Evolutionary conservation across 2,113 vertebrate genomes (phyloP).

Genomic region (Prinia subflava): DNA sequence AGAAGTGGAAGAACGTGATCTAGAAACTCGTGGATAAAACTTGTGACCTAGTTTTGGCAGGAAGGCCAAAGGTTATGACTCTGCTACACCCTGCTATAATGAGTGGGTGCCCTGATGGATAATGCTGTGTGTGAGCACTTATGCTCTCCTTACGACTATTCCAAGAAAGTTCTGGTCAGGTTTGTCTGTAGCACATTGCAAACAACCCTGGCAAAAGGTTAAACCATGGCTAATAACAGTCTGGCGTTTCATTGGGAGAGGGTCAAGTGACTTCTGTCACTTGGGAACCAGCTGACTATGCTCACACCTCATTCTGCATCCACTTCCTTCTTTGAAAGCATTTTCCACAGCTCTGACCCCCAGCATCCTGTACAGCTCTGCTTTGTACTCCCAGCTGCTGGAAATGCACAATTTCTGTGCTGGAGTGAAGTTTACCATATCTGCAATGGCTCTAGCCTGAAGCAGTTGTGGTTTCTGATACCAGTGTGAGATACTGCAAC

Average conservation of each 20-base stretch:
- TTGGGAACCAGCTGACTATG: background rate
- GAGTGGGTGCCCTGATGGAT: background rate
- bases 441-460: background rate
- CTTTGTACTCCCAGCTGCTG: background rate
- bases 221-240: background rate
- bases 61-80: background rate
- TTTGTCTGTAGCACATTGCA: background rate
- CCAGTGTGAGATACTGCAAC: background rate
- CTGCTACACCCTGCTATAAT: fast-evolving
- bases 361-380: background rate
- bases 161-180: background rate
- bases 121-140: background rate
- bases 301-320: background rate
- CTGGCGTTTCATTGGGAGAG: background rate
- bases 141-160: background rate
- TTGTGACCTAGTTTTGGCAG: background rate
- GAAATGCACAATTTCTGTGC: background rate
- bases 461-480: background rate
- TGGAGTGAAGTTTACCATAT: background rate
- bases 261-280: background rate
- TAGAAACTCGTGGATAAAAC: background rate
- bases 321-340: background rate
- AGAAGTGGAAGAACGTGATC: background rate
- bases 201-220: background rate
- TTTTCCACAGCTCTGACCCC: background rate